Evolutionary conservation across 2,888 invertebrate species (phyloP), one percentile per base, ranked within the genome.

Genomic region (Dilophus febrilis): DNA sequence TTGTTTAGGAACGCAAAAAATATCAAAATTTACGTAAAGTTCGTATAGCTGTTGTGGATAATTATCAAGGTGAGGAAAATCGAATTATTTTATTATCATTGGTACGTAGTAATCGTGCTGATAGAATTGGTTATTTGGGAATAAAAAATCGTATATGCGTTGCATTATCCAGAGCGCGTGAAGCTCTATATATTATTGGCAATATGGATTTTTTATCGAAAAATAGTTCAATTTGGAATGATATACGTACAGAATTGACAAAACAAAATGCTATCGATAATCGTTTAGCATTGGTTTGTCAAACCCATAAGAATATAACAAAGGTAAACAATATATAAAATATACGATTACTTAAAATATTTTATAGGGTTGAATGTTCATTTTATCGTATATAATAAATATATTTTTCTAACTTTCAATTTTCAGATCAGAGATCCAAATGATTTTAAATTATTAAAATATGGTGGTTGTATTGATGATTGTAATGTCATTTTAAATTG

Each of bases 61-160:
- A 80, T 53, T 86, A 72, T 51, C 86, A 86, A 64, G 85, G 86
- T 0, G 77, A 83, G 52, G 85, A 84, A 64, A 77, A 72, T 52
- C 74, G 74, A 53, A 81, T 86, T 50, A 75, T 86, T 38, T 66
- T 87, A 46, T 58, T 87, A 43, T 84, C 85, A 1, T 57, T 87
- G 12, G 86, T 87, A 0, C 68, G 86, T 52, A 84, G 77, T 53
- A 84, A 83, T 59, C 55, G 58, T 33, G 66, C 71, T 11, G 67
- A 67, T 36, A 71, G 67, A 42, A 76, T 83, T 45, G 85, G 84
- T 0, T 85, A 83, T 56, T 60, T 85, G 8, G 59, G 63, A 4
- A 72, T 71, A 18, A 66, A 71, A 29, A 84, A 84, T 56, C 68
- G 84, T 32, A 72, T 83, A 32, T 81, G 83, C 52, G 84, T 85